Evolutionary conservation across 1,140 invertebrate species (phyloP).

Genomic region (Notospermus geniculatus): DNA sequence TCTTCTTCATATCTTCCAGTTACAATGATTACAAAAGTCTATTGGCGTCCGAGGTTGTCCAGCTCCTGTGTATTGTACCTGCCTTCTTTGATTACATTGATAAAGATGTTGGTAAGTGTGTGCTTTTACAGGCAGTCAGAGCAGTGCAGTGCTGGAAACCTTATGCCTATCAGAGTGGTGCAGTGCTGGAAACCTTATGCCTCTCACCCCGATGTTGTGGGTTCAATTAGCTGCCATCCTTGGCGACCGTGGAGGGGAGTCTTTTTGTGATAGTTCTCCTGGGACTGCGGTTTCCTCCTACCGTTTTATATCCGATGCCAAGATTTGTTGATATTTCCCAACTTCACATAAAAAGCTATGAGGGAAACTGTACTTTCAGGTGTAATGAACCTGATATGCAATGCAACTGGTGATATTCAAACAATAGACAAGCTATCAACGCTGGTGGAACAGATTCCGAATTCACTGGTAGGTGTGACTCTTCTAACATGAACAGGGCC

Average conservation of each 20-base stretch:
- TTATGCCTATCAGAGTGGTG: neutral
- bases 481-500: neutral
- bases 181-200: neutral
- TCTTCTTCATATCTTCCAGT: too few relatives aligned
- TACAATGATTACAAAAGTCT: constrained; percentile 46
- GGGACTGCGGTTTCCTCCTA: too few relatives aligned
- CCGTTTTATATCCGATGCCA: too few relatives aligned
- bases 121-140: neutral
- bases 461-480: constrained; percentile 16
- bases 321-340: too few relatives aligned
- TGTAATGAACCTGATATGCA: constrained; percentile 40
- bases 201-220: neutral
- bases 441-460: constrained; percentile 14
- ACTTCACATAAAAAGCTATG: too few relatives aligned
- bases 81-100: constrained; percentile 46
- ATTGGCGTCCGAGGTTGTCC: constrained; percentile 49
- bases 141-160: neutral
- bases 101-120: constrained; percentile 37
- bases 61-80: constrained; percentile 47
- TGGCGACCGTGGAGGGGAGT: too few relatives aligned
- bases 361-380: too few relatives aligned
- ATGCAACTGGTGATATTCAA: constrained; percentile 36
- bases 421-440: constrained; percentile 33
- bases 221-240: neutral
- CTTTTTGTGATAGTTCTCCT: too few relatives aligned